These are phyloP conservation scores for Microctonus brassicae DNA, from an alignment of 2,888 invertebrate species.

Conservation along the genomic window DNA sequence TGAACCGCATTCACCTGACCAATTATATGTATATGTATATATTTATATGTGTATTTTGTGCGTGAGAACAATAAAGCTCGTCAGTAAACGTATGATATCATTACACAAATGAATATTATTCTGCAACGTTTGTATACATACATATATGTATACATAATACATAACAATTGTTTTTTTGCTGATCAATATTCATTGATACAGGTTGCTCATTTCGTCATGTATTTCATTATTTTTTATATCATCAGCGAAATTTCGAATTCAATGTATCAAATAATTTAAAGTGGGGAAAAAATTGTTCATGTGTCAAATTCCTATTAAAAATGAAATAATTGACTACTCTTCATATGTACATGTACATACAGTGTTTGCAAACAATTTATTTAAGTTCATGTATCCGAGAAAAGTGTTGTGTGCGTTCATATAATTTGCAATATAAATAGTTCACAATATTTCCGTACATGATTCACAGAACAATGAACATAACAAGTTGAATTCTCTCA, in stretches of 20 bases:
- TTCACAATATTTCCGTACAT: slow-evolving; percentile 19
- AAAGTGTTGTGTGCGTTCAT: neutral
- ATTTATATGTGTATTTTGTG: no score
- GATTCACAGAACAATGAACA: slow-evolving; percentile 1
- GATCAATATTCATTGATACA: no score
- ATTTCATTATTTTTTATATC: no score
- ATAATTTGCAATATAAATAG: slow-evolving; percentile 29
- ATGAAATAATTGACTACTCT: neutral
- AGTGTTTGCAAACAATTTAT: neutral
- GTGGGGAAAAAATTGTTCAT: no score
- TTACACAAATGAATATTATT: neutral
- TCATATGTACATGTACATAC: neutral
- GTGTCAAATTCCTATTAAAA: neutral
- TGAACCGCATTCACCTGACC: neutral
- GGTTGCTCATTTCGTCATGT: no score
- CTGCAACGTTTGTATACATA: neutral
- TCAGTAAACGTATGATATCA: neutral
- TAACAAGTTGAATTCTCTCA: slow-evolving; percentile 16
- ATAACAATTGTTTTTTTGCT: no score
- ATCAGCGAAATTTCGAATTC: no score
- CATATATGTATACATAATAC: no score
- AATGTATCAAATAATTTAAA: no score
- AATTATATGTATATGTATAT: neutral
- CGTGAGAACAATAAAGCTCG: neutral
- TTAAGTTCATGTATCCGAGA: neutral